These are phyloP conservation scores for Hapalemur alaotrensis DNA, from an alignment of 2,797 vertebrate genomes.

Conservation along the genomic window DNA sequence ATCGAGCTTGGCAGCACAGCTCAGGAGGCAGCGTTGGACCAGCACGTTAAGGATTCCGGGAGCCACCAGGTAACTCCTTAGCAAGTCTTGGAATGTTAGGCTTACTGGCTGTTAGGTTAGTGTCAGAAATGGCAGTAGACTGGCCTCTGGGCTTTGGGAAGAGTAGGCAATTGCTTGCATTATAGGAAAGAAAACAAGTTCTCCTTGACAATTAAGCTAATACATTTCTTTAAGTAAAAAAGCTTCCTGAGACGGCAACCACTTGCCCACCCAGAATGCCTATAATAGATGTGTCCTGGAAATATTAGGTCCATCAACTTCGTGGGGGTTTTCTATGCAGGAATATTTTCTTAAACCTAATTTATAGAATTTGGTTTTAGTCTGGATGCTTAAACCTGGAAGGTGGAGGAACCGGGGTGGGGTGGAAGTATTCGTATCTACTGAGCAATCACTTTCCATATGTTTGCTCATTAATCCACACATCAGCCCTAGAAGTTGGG, in stretches of 20 bases:
- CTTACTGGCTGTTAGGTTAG: neutral
- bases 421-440: neutral
- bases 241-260: constrained; percentile 63
- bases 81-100: neutral
- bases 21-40: neutral
- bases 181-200: constrained; percentile 71
- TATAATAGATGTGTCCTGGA: constrained; percentile 62
- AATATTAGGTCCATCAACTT: constrained; percentile 19
- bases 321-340: neutral
- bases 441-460: neutral
- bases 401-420: neutral
- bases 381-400: neutral
- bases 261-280: constrained; percentile 79
- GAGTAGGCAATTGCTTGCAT: constrained; percentile 41
- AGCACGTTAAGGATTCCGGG: neutral
- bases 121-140: constrained; percentile 48
- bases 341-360: neutral
- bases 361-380: neutral
- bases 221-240: constrained; percentile 70
- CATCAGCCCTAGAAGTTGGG: neutral
- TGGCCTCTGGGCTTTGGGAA: constrained; percentile 59
- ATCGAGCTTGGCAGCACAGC: too few relatives aligned
- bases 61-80: neutral
- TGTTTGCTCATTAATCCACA: neutral
- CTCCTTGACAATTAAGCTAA: constrained; percentile 74